These are phyloP conservation scores for Heliconius melpomene DNA, from an alignment of 1,140 invertebrate species.

Conservation along the genomic window DNA sequence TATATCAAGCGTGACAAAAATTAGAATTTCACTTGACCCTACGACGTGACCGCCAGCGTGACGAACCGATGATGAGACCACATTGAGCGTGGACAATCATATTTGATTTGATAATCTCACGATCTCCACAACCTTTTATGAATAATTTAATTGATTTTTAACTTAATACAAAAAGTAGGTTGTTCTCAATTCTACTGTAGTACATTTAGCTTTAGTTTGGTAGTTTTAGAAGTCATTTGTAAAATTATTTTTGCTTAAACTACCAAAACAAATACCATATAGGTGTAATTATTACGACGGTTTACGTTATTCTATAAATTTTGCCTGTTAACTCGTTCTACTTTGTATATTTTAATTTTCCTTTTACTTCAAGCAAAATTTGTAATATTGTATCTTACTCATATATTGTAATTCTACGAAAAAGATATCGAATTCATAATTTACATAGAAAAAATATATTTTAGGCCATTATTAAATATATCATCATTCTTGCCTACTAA, in stretches of 20 bases:
- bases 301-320: background rate
- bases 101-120: slow-evolving; percentile 31
- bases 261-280: too few species aligned
- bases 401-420: background rate
- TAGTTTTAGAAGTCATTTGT: too few species aligned
- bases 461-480: background rate
- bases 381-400: too few species aligned
- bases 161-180: too few species aligned
- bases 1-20: background rate
- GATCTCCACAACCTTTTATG: slow-evolving; percentile 11
- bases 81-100: slow-evolving; percentile 33
- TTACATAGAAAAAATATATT: background rate
- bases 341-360: background rate
- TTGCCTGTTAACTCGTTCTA: background rate
- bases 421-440: background rate
- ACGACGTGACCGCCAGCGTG: slow-evolving; percentile 24
- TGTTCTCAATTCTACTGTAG: too few species aligned
- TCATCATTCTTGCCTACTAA: background rate
- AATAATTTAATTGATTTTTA: background rate
- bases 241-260: too few species aligned
- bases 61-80: slow-evolving; percentile 20
- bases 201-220: too few species aligned
- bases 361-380: too few species aligned
- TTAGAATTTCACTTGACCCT: slow-evolving; percentile 24
- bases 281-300: too few species aligned